These are phyloP conservation scores for Eriosoma lanigerum DNA, from an alignment of 1,140 invertebrate genomes.

Conservation along the genomic window DNA sequence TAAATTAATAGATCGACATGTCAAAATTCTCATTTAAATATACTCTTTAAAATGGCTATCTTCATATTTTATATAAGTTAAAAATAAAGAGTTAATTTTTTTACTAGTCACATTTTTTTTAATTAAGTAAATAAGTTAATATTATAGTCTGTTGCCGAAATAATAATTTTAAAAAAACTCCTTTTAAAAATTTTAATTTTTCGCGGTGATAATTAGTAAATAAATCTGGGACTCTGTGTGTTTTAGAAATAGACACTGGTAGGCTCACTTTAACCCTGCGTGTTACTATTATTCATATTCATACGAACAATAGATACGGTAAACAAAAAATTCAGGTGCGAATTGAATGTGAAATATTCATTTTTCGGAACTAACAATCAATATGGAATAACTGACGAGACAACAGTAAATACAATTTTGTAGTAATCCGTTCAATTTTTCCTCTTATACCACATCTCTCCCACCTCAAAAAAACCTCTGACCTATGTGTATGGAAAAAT, in stretches of 20 bases:
- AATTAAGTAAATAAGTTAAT: too few relatives aligned
- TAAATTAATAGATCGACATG: too few relatives aligned
- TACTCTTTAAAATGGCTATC: too few relatives aligned
- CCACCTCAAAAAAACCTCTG: not conserved
- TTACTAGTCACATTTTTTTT: too few relatives aligned
- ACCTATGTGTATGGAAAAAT: slow-evolving; percentile 14
- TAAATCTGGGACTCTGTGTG: too few relatives aligned
- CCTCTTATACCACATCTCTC: not conserved
- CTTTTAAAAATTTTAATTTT: too few relatives aligned
- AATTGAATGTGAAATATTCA: not conserved
- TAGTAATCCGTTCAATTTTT: not conserved
- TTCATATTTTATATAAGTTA: too few relatives aligned
- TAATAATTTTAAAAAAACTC: too few relatives aligned
- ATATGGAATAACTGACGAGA: slow-evolving; percentile 11
- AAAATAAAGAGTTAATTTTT: too few relatives aligned
- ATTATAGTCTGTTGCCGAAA: too few relatives aligned
- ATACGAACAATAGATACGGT: not conserved
- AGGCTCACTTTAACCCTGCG: not conserved
- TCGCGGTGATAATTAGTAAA: too few relatives aligned
- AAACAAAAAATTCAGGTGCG: slow-evolving; percentile 9
- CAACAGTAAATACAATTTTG: slow-evolving; percentile 20
- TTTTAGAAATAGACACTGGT: not conserved
- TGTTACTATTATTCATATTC: not conserved
- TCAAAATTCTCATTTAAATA: too few relatives aligned
- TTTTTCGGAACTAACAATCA: slow-evolving; percentile 10